Conservation (phyloP, 2,797 vertebrate genomes). For the Sebastes steindachneri region DNA sequence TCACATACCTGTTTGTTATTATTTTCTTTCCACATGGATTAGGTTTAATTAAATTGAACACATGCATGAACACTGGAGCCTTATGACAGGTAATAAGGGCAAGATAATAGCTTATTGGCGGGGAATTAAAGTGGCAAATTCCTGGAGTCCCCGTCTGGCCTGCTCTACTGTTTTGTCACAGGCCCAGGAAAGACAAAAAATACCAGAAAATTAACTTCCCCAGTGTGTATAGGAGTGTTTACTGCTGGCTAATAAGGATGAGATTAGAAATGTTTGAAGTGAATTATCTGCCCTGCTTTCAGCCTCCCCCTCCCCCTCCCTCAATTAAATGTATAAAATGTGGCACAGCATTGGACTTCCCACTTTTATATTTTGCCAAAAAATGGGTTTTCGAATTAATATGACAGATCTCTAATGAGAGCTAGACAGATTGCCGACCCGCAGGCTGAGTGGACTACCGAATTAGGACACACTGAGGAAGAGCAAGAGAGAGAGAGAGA, state of each 20-base stretch:
- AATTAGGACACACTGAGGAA: slow-evolving; percentile 54
- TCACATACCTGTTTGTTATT: slow-evolving; percentile 55
- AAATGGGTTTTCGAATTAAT: slow-evolving; percentile 24
- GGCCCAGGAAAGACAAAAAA: slow-evolving; percentile 20
- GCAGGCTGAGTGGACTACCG: slow-evolving; percentile 29
- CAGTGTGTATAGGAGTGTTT: slow-evolving; percentile 20
- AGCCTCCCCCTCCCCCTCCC: not conserved
- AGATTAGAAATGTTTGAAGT: slow-evolving; percentile 40
- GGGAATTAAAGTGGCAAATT: slow-evolving; percentile 30
- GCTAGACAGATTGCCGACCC: slow-evolving; percentile 48
- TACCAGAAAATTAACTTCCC: slow-evolving; percentile 5
- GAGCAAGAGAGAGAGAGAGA: not conserved
- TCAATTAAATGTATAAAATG: slow-evolving; percentile 14
- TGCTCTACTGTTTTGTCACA: not conserved
- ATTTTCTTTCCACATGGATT: slow-evolving; percentile 54
- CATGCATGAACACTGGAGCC: slow-evolving; percentile 39
- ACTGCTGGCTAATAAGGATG: slow-evolving; percentile 19
- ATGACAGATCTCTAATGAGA: slow-evolving; percentile 47
- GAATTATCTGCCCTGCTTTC: slow-evolving; percentile 26
- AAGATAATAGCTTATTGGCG: slow-evolving; percentile 26
- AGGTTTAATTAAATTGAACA: slow-evolving; percentile 63
- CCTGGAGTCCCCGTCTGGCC: not conserved
- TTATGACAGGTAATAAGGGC: slow-evolving; percentile 53
- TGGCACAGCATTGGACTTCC: not conserved
- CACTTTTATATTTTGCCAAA: slow-evolving; percentile 10